Conservation (phyloP, 2,113 vertebrate genomes). For the Cranoglanis bouderius region DNA sequence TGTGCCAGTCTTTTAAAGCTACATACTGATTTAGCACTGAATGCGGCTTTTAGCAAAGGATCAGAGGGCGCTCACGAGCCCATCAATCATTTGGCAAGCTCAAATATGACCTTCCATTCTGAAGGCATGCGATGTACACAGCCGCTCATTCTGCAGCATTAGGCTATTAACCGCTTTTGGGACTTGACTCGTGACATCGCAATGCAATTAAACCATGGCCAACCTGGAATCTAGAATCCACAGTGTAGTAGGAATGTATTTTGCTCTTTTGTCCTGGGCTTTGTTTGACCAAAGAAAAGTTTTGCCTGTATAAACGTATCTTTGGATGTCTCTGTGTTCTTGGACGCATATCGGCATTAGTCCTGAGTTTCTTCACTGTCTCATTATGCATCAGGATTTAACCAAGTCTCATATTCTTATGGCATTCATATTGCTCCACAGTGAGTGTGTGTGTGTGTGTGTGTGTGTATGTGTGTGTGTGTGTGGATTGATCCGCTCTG, state of each 20-base stretch:
- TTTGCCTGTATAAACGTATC: conserved; percentile 14
- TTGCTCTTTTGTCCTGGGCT: not conserved
- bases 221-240: not conserved
- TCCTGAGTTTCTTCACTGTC: not conserved
- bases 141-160: conserved; percentile 50
- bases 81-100: conserved; percentile 33
- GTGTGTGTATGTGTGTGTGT: not conserved
- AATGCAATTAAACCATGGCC: conserved; percentile 39
- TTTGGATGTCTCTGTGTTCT: conserved; percentile 17
- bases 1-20: conserved; percentile 5
- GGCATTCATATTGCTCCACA: not conserved
- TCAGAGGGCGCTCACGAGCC: not conserved
- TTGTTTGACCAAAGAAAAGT: conserved; percentile 11
- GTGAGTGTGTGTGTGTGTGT: not conserved
- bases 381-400: not conserved
- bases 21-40: conserved; percentile 1
- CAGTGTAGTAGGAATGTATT: conserved; percentile 11
- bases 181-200: conserved; percentile 42
- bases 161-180: conserved; percentile 54
- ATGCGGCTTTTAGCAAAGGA: not conserved
- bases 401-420: not conserved
- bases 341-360: not conserved
- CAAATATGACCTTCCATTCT: conserved; percentile 30
- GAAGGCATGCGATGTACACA: conserved; percentile 49
- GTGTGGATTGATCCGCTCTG: not conserved